phyloP scores from a whole-genome alignment of 2,888 invertebrate genomes.

The Escarpia spicata region DNA sequence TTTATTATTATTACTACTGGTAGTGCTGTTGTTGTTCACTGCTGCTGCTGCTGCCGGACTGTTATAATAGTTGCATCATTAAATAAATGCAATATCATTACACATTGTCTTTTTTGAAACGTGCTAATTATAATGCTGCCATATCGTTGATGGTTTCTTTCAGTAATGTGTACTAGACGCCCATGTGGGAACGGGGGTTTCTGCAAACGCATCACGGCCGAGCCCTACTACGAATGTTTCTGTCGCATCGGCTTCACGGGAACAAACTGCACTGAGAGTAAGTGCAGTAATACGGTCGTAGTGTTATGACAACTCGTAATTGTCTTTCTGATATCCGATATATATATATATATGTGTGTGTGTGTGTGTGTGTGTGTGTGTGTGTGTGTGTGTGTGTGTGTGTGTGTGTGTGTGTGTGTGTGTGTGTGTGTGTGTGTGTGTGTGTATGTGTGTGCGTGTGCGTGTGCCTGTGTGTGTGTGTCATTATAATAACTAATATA shows the following conservation, averaged over 20 bases:
- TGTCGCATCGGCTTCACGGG: slow-evolving; percentile 7
- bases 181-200: not conserved
- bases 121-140: not conserved
- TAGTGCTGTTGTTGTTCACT: not conserved
- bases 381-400: not conserved
- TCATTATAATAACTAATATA: not conserved
- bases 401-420: not conserved
- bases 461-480: not conserved
- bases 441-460: not conserved
- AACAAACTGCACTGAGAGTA: not conserved
- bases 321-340: not conserved
- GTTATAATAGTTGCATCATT: not conserved
- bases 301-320: too few relatives aligned
- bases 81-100: not conserved
- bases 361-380: not conserved
- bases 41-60: not conserved
- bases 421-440: not conserved
- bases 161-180: not conserved
- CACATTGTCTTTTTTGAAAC: not conserved
- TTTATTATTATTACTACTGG: not conserved
- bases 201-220: not conserved
- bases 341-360: not conserved
- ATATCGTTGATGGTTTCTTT: not conserved
- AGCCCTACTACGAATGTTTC: slow-evolving; percentile 18
- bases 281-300: not conserved